Evolutionary conservation across 2,797 vertebrate species (phyloP).

Genomic region (Ctenochaetus hawaiiensis): DNA sequence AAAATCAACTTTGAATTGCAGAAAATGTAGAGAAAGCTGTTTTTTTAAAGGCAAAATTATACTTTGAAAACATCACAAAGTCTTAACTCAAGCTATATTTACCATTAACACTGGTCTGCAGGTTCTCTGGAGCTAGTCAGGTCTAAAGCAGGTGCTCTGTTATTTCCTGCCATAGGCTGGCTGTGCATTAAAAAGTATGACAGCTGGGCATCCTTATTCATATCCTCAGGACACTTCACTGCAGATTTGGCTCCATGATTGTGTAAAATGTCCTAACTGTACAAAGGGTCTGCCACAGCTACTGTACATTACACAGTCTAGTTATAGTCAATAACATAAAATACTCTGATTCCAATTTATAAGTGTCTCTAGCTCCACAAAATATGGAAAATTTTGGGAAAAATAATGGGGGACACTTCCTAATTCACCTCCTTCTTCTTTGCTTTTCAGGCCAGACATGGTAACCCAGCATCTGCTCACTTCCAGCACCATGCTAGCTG

Average conservation of each 20-base stretch:
- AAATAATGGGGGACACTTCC: neutral
- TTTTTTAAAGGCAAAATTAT: no score
- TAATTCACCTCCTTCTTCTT: constrained; percentile 6
- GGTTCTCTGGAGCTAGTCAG: no score
- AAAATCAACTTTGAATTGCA: no score
- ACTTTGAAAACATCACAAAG: no score
- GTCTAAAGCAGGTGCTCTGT: neutral
- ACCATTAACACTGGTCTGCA: no score
- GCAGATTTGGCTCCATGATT: neutral
- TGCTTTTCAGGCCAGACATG: constrained; percentile 1
- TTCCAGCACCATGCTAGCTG: constrained; percentile 31
- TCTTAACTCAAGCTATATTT: no score
- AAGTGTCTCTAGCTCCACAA: neutral
- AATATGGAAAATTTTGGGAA: neutral
- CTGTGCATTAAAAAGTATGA: neutral
- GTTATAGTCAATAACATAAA: neutral
- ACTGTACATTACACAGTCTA: neutral
- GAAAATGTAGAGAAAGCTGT: no score
- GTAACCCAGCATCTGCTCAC: constrained; percentile 15
- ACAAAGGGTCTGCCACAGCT: neutral
- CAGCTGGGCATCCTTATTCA: neutral
- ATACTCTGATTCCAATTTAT: neutral
- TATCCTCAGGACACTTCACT: neutral
- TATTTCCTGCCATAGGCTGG: neutral
- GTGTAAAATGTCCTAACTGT: neutral